These are phyloP conservation scores for Ochlodes sylvanus DNA, from an alignment of 2,888 invertebrate species.

Conservation along the genomic window DNA sequence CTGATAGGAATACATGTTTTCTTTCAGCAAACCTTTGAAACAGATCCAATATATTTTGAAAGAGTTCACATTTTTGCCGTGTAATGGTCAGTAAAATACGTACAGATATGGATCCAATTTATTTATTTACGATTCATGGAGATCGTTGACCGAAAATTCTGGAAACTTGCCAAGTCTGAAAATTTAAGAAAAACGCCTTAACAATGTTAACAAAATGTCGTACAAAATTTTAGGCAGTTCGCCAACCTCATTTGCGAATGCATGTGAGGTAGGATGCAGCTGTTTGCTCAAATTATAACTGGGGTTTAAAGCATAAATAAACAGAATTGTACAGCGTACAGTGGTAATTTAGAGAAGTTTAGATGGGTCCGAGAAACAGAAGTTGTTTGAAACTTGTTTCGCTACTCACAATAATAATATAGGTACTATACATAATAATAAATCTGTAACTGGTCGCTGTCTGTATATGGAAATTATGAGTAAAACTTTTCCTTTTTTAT, in stretches of 20 bases:
- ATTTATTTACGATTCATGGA: slow-evolving; percentile 16
- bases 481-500: too few species aligned
- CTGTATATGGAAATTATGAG: too few species aligned
- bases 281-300: slow-evolving; percentile 13
- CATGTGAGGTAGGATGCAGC: slow-evolving; percentile 5
- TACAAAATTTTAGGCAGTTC: slow-evolving; percentile 1
- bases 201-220: slow-evolving; percentile 17
- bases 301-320: neutral
- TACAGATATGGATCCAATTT: neutral
- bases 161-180: slow-evolving; percentile 18
- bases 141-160: slow-evolving; percentile 19
- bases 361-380: neutral
- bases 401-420: neutral
- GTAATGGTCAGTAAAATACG: slow-evolving; percentile 16
- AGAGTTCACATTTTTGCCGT: slow-evolving; percentile 8
- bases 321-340: neutral
- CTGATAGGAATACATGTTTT: neutral
- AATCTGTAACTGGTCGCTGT: neutral
- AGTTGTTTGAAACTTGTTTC: neutral
- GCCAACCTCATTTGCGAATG: slow-evolving; percentile 22
- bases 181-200: slow-evolving; percentile 19
- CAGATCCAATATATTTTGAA: neutral
- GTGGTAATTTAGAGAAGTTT: neutral
- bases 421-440: too few species aligned
- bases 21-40: neutral